phyloP scores from a whole-genome alignment of 1,140 invertebrate species.

The Drusus annulatus region DNA sequence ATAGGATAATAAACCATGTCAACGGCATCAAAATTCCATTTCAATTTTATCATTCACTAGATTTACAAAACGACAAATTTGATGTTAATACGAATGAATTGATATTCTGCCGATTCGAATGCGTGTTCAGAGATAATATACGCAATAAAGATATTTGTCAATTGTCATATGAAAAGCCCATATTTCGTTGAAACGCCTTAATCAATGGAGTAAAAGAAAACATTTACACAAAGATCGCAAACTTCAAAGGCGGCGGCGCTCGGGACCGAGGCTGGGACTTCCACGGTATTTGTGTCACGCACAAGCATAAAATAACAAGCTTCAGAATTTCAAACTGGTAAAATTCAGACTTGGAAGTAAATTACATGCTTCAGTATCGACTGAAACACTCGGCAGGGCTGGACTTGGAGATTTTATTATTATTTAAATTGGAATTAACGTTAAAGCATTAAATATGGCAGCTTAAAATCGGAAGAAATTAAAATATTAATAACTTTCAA shows the following conservation, averaged over 20 bases:
- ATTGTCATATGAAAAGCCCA: too few relatives aligned
- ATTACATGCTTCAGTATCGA: slow-evolving; percentile 23
- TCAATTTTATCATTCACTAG: too few relatives aligned
- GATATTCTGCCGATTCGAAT: slow-evolving; percentile 42
- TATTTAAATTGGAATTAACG: too few relatives aligned
- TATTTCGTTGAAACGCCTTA: slow-evolving; percentile 10
- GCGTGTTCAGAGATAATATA: slow-evolving; percentile 40
- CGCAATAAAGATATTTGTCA: slow-evolving; percentile 5
- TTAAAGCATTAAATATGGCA: too few relatives aligned
- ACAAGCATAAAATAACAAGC: slow-evolving; percentile 30
- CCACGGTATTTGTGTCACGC: slow-evolving; percentile 28
- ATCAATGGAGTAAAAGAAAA: slow-evolving; percentile 35
- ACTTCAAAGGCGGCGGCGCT: slow-evolving; percentile 23
- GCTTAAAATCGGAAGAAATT: too few relatives aligned
- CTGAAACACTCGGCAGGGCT: neutral
- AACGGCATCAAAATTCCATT: too few relatives aligned
- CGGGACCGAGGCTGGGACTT: too few relatives aligned
- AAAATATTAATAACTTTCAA: too few relatives aligned
- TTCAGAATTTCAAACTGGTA: slow-evolving; percentile 8
- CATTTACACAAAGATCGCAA: slow-evolving; percentile 35
- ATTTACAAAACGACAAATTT: too few relatives aligned
- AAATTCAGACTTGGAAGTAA: slow-evolving; percentile 34
- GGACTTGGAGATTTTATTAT: too few relatives aligned
- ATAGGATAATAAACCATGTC: too few relatives aligned
- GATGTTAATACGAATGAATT: neutral